Base-by-base conservation (phyloP, 64 coral and sea anemone genomes). In the Astreopora myriophthalma region DNA sequence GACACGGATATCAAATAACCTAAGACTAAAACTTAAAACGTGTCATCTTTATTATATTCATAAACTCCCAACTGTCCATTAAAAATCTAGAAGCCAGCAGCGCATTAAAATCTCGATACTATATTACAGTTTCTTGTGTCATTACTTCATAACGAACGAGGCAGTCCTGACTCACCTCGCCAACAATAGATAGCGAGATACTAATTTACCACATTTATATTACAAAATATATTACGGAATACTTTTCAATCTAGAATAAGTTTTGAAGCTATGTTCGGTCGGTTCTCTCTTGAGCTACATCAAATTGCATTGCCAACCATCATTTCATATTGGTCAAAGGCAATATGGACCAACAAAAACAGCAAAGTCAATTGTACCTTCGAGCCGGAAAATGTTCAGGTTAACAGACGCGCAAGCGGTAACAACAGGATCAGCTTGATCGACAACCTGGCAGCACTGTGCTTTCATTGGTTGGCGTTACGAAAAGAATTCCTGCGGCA, bases 191-290 rank as follows among this genome's bases (percentile, higher is more conserved):
- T n/a, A 42, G 16, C 9, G 61, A 65, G n/a, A 83, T 37, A 83
- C 20, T 62, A 83, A 61, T 83, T 83, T 64, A 24, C 14, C 31
- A 83, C 38, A 83, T 25, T 64, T 83, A 83, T 83, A 83, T 83
- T 83, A 64, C 52, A 83, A 83, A 83, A 83, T 83, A 83, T 83
- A 83, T 83, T 83, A 83, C 65, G 65, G 39, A 10, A 63, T 83
- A 83, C 31, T 83, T 64, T 73, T 83, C 30, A 26, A 20, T 83
- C 79, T 65, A 83, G 55, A 83, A 83, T 83, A 83, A 83, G 28
- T 26, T 32, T 83, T 39, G 3, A 83, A 83, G 51, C 48, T 80
- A 34, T 83, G 19, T 22, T 64, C 60, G 48, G 44, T 76, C n/a
- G n/a, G n/a, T n/a, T 78, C 34, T 80, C 49, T 61, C 51, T 61